Conservation (phyloP, 2,113 vertebrate species). For the Marmota flaviventris region DNA sequence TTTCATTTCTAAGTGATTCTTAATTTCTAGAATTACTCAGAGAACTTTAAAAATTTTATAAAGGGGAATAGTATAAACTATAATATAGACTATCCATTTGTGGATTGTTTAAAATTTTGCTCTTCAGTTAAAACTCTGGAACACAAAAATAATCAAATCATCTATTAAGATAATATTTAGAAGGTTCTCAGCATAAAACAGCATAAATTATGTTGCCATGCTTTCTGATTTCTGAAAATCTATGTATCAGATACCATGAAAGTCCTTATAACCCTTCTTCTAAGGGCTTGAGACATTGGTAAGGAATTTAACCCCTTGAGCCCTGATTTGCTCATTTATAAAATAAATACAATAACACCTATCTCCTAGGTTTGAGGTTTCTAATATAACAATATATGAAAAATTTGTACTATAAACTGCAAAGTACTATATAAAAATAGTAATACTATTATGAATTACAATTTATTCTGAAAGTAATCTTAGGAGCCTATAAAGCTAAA, state of each 20-base stretch:
- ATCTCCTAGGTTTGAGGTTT: not conserved
- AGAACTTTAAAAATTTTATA: not conserved
- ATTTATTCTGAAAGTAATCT: constrained; percentile 13
- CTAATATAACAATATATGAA: not conserved
- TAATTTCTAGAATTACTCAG: not conserved
- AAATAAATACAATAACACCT: not conserved
- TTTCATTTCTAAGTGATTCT: not conserved
- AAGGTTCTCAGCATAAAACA: too few relatives aligned
- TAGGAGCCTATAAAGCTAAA: not conserved
- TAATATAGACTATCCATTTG: not conserved
- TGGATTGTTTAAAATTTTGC: not conserved
- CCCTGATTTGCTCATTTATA: too few relatives aligned
- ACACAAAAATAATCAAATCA: too few relatives aligned
- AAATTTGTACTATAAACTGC: not conserved
- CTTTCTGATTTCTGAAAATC: too few relatives aligned
- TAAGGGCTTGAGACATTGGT: too few relatives aligned
- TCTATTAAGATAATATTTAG: too few relatives aligned
- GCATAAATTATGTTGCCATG: too few relatives aligned
- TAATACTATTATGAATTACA: not conserved
- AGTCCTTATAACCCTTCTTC: too few relatives aligned
- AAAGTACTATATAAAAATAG: not conserved
- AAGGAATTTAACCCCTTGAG: too few relatives aligned
- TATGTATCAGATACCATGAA: too few relatives aligned
- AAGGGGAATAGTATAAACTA: not conserved
- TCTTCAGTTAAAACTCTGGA: not conserved